Conservation (phyloP, 2,888 invertebrate species). For the Trichopria drosophilae region DNA sequence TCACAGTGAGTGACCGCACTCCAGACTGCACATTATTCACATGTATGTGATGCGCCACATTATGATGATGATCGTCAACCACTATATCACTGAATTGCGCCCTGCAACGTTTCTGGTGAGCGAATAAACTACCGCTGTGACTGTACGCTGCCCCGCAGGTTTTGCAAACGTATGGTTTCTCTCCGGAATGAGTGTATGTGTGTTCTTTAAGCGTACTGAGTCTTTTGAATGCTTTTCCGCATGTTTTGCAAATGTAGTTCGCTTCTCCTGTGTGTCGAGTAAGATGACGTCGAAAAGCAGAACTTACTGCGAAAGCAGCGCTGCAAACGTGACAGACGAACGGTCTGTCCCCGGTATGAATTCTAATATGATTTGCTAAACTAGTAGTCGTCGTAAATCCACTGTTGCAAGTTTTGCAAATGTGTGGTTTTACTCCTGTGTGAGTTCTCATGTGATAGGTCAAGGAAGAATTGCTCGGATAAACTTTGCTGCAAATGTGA, state of each 20-base stretch:
- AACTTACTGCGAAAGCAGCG: slow-evolving; percentile 57
- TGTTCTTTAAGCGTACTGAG: slow-evolving; percentile 57
- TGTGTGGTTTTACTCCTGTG: slow-evolving; percentile 55
- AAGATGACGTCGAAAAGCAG: slow-evolving; percentile 52
- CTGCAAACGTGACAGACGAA: slow-evolving; percentile 57
- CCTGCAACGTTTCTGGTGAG: slow-evolving; percentile 55
- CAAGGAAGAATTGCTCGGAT: slow-evolving; percentile 56
- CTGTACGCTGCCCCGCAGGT: slow-evolving; percentile 57
- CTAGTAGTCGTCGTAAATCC: slow-evolving; percentile 57
- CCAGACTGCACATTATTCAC: slow-evolving; percentile 54
- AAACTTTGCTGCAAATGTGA: slow-evolving; percentile 57
- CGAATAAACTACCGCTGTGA: slow-evolving; percentile 56
- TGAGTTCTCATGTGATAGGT: slow-evolving; percentile 58
- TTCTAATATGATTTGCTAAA: slow-evolving; percentile 54
- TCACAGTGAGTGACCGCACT: slow-evolving; percentile 54
- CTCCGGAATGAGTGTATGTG: slow-evolving; percentile 56
- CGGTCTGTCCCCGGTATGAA: slow-evolving; percentile 56
- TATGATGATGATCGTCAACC: slow-evolving; percentile 49
- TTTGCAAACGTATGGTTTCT: slow-evolving; percentile 56
- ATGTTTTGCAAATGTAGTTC: slow-evolving; percentile 56
- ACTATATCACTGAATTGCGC: slow-evolving; percentile 53
- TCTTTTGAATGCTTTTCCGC: slow-evolving; percentile 55
- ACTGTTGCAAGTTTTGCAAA: slow-evolving; percentile 56
- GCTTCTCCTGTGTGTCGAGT: slow-evolving; percentile 57
- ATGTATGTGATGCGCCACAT: slow-evolving; percentile 51